Conservation (phyloP, 2,888 invertebrate species). For the Scaptomyza parva region DNA sequence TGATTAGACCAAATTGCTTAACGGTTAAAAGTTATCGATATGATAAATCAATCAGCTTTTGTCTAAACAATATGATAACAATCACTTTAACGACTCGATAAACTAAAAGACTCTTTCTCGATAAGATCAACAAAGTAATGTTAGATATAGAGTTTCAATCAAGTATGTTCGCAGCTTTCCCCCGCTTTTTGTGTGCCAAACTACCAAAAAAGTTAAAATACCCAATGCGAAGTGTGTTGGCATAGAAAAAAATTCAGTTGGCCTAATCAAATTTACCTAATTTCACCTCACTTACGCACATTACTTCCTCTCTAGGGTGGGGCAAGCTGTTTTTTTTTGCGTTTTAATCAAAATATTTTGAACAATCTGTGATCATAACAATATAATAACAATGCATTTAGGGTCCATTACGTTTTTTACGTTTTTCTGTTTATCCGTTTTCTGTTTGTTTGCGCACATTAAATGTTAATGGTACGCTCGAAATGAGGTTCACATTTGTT, state of each 20-base stretch:
- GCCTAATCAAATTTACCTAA: constrained; percentile 31
- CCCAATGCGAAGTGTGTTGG: constrained; percentile 5
- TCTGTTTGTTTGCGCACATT: constrained; percentile 24
- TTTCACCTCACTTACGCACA: constrained; percentile 14
- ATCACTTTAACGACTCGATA: no score
- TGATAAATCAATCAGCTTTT: no score
- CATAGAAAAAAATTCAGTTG: constrained; percentile 34
- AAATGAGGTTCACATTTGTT: constrained; percentile 46
- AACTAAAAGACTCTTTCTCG: no score
- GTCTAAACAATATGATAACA: no score
- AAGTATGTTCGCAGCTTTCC: no score
- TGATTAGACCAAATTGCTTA: no score
- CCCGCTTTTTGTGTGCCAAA: no score
- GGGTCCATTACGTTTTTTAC: constrained; percentile 33
- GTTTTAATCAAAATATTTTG: constrained; percentile 18
- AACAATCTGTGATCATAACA: constrained; percentile 17
- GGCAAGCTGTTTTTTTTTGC: background rate
- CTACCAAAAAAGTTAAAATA: no score
- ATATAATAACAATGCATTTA: constrained; percentile 39
- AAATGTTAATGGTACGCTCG: constrained; percentile 28
- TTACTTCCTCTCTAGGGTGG: constrained; percentile 12
- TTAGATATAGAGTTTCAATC: no score
- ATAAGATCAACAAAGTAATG: no score
- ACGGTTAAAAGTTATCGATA: no score
- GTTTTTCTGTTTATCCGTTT: no score